Conservation (phyloP, 2,888 invertebrate species). For the Apodemia zela region DNA sequence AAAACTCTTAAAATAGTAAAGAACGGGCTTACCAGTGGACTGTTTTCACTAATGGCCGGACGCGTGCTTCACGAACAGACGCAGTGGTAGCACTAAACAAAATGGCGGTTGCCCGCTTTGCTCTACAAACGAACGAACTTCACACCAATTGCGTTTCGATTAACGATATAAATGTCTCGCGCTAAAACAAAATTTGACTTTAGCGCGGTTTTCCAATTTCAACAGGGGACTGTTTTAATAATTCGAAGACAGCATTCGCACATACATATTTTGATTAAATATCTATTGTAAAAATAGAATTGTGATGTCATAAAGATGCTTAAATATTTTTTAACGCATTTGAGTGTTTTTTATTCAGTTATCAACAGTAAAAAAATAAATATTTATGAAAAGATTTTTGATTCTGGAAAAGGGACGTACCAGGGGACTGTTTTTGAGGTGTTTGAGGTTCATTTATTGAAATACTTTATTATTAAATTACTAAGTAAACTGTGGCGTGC, state of each 20-base stretch:
- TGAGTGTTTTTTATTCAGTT: too few relatives aligned
- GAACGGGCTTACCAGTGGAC: not conserved
- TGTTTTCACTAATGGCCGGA: not conserved
- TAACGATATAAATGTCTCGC: too few relatives aligned
- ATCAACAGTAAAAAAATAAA: not conserved
- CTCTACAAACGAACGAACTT: not conserved
- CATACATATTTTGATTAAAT: not conserved
- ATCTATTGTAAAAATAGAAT: not conserved
- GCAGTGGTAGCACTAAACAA: not conserved
- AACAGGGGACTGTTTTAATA: not conserved
- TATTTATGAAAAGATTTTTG: not conserved
- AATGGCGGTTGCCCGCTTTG: not conserved
- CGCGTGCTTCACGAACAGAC: too few relatives aligned
- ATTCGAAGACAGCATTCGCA: not conserved
- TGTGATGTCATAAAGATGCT: not conserved
- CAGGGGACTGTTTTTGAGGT: not conserved
- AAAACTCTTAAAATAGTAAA: conserved; percentile 5
- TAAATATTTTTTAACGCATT: too few relatives aligned
- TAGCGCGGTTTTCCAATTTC: too few relatives aligned
- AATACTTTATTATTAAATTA: not conserved
- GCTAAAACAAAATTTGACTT: too few relatives aligned
- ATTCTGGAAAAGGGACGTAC: not conserved
- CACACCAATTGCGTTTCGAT: too few relatives aligned
- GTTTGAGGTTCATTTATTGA: not conserved
- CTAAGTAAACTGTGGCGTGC: not conserved